phyloP scores from a whole-genome alignment of 92 coral and sea anemone species.

The Palythoa grandis region DNA sequence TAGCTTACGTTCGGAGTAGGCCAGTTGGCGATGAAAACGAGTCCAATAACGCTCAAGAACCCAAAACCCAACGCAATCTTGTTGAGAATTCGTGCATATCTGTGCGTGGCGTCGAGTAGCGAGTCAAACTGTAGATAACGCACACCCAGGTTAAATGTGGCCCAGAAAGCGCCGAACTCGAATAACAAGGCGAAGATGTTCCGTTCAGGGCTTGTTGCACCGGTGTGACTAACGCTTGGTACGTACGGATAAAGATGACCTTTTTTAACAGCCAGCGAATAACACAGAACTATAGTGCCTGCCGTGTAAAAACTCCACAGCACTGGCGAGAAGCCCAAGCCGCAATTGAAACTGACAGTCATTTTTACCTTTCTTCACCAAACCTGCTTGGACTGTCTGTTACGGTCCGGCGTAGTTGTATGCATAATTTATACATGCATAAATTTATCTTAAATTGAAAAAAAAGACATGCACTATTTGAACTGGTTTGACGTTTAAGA shows the following conservation, averaged over 20 bases:
- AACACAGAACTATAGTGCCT: slow-evolving; percentile 48
- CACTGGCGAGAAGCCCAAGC: slow-evolving; percentile 55
- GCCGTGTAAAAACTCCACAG: slow-evolving; percentile 54
- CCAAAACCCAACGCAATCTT: slow-evolving; percentile 41
- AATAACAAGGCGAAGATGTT: slow-evolving; percentile 52
- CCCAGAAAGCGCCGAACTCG: slow-evolving; percentile 49
- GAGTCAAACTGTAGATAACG: slow-evolving; percentile 40
- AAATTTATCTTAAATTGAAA: slow-evolving; percentile 28
- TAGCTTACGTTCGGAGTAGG: slow-evolving; percentile 43
- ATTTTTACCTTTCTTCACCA: slow-evolving; percentile 1
- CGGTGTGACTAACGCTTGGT: slow-evolving; percentile 61
- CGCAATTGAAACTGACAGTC: slow-evolving; percentile 39
- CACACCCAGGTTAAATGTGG: slow-evolving; percentile 24
- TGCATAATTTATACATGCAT: slow-evolving; percentile 17
- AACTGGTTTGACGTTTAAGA: neutral
- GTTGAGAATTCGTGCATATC: slow-evolving; percentile 17
- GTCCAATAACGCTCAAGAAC: slow-evolving; percentile 19
- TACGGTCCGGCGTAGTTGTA: neutral
- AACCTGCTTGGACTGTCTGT: neutral
- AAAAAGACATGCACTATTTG: neutral
- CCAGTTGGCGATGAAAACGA: slow-evolving; percentile 44
- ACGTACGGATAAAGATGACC: slow-evolving; percentile 61
- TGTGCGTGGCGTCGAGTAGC: slow-evolving; percentile 11
- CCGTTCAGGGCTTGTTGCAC: slow-evolving; percentile 59
- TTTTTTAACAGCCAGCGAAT: slow-evolving; percentile 50